Base-by-base conservation (phyloP, 2,888 invertebrate genomes). In the Pyrocoelia pectoralis region DNA sequence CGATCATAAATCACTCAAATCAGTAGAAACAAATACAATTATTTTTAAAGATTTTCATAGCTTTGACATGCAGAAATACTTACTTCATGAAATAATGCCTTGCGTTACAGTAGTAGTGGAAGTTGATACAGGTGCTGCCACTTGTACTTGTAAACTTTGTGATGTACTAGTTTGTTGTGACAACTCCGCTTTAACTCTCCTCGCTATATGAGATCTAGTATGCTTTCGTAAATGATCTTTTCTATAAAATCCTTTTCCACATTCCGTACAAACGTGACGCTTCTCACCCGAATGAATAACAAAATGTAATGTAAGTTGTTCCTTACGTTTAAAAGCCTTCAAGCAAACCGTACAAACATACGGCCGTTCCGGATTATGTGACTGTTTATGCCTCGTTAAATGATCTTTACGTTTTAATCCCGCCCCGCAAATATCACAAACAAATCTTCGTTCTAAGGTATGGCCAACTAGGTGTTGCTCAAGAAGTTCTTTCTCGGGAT, bases 201-300 rank as follows among this genome's bases (percentile, higher is more conserved):
- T 86, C 41, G 93, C 92, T 79, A 93, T 92, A 79, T 94, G 93
- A 67, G 93, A 92, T 46, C 93, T 87, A 40, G 92, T 91, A 79
- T 94, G 93, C 77, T 94, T 94, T 74, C 93, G 87, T 65, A 94
- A 84, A 81, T 94, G 94, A 81, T 94, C 94, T 76, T 94, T 93
- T 71, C 94, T 88, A 82, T 94, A 94, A 82, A 94, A 94, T 56
- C 92, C 93, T 84, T 94, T 94, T 66, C 93, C 93, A 77, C 95
- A 95, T 80, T 94, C 93, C 61, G 90, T 89, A 81, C 95, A 95
- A 9, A 93, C 86, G 72, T 94, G 94, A 68, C 93, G 85, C 80
- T 94, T 94, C 80, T 94, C 93, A 1, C 94, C 94, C 9, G 94
- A 93, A 81, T 95, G 94, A 75, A 94, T 94, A 69, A 94, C 93